Evolutionary conservation across 2,888 invertebrate species (phyloP).

Genomic region (Priocnemis perturbator): DNA sequence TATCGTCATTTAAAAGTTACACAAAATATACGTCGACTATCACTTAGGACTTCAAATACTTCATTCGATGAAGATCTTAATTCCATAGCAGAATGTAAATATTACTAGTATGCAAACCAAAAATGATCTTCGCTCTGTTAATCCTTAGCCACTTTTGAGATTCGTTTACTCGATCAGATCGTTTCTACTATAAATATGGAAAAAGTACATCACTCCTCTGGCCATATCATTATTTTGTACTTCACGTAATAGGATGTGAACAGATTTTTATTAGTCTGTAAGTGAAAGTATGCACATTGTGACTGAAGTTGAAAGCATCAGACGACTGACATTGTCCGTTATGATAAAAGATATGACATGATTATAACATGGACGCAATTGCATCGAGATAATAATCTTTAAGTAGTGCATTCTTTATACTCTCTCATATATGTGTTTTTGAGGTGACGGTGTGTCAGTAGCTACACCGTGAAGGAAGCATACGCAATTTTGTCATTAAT

Average conservation of each 20-base stretch:
- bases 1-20: neutral
- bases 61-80: slow-evolving; percentile 18
- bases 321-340: slow-evolving; percentile 11
- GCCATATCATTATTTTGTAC: slow-evolving; percentile 32
- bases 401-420: slow-evolving; percentile 26
- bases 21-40: slow-evolving; percentile 28
- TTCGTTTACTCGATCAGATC: neutral
- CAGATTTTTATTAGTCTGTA: slow-evolving; percentile 32
- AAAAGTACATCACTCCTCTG: slow-evolving; percentile 18
- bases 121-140: slow-evolving; percentile 19
- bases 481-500: slow-evolving; percentile 32
- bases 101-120: slow-evolving; percentile 17
- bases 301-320: slow-evolving; percentile 3
- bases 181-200: slow-evolving; percentile 9
- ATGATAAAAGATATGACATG: slow-evolving; percentile 11
- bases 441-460: slow-evolving; percentile 19
- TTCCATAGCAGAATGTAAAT: slow-evolving; percentile 31
- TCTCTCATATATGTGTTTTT: slow-evolving; percentile 24
- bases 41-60: slow-evolving; percentile 33
- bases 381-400: too few relatives aligned
- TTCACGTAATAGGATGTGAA: slow-evolving; percentile 18
- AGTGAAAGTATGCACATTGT: slow-evolving; percentile 21
- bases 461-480: slow-evolving; percentile 20
- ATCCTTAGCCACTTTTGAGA: slow-evolving; percentile 16
- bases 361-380: slow-evolving; percentile 15